Conservation (phyloP, 2,113 vertebrate species). For the Panthera uncia region DNA sequence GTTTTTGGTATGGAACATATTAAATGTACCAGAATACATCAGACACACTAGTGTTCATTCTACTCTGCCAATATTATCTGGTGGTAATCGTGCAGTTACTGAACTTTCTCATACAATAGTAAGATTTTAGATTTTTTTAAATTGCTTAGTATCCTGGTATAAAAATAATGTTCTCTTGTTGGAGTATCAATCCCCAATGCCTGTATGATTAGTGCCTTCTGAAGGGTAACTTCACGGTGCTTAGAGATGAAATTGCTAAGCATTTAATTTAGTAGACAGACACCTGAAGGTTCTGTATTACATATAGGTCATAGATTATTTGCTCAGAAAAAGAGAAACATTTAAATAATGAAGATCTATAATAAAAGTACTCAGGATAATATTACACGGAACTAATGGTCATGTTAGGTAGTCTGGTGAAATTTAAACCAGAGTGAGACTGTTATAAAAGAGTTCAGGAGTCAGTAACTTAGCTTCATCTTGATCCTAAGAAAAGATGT, state of each 20-base stretch:
- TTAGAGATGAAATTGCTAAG: neutral
- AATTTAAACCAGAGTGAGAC: slow-evolving; percentile 34
- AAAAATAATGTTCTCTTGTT: neutral
- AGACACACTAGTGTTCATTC: neutral
- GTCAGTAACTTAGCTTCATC: slow-evolving; percentile 23
- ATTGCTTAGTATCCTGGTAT: neutral
- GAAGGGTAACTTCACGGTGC: neutral
- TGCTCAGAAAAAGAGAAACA: slow-evolving; percentile 29
- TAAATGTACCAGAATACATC: neutral
- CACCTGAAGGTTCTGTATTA: neutral
- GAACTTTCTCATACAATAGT: slow-evolving; percentile 4
- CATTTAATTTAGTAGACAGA: slow-evolving; percentile 63
- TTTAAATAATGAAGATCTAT: slow-evolving; percentile 65
- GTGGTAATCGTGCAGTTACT: neutral
- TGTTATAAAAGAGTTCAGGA: slow-evolving; percentile 52
- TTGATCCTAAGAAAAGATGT: neutral
- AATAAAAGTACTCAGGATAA: slow-evolving; percentile 3
- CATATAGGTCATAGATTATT: slow-evolving; percentile 12
- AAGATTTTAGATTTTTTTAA: neutral
- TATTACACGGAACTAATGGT: slow-evolving; percentile 31
- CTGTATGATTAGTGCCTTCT: slow-evolving; percentile 31
- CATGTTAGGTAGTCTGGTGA: neutral
- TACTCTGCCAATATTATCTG: neutral
- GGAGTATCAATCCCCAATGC: neutral
- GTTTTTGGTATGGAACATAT: neutral